Base-by-base conservation (phyloP, 2,113 vertebrate species). In the Mesembrinibis cayennensis region DNA sequence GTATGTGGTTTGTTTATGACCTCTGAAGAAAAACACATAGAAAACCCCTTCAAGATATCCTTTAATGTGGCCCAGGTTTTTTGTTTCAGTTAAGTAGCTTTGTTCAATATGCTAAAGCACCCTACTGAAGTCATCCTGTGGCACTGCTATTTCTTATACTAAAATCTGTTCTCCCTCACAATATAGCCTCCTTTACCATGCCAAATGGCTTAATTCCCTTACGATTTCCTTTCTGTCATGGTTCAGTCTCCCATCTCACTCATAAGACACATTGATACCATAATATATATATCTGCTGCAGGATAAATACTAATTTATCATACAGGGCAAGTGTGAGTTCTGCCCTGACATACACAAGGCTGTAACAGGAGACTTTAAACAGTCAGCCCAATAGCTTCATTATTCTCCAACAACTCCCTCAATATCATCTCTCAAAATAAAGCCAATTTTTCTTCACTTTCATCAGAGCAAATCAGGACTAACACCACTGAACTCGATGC, bases 231-330 rank as follows among this genome's bases (percentile, higher is more conserved):
- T 93, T 74, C 66, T 87, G 79, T 59, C 78, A 85, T 63, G 92
- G 67, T 90, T 87, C 84, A 91, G 14, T 82, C 71, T 73, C 52
- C n/a, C 82, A 82, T 62, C 81, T 62, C 86, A 82, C 70, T 93
- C 79, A 32, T 50, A 78, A 82, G 89, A 61, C 21, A 93, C 36
- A 80, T 5, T 78, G 82, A 85, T 72, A 69, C 61, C 44, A 50
- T 32, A 50, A 82, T 56, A 86, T 44, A 77, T 87, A 49, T 74
- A 79, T 82, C 16, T 89, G 66, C 42, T 83, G 23, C 47, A 83
- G 62, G 84, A 92, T 71, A 92, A 95, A 95, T 80, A 86, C 42
- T 62, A 53, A 94, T 91, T 95, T 79, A 84, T 94, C 50, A 93
- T 29, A 72, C 20, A 61, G 34, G 32, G 29, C 6, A 91, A 40